Evolutionary conservation across 2,113 vertebrate genomes (phyloP).

Genomic region (Alosa alosa): DNA sequence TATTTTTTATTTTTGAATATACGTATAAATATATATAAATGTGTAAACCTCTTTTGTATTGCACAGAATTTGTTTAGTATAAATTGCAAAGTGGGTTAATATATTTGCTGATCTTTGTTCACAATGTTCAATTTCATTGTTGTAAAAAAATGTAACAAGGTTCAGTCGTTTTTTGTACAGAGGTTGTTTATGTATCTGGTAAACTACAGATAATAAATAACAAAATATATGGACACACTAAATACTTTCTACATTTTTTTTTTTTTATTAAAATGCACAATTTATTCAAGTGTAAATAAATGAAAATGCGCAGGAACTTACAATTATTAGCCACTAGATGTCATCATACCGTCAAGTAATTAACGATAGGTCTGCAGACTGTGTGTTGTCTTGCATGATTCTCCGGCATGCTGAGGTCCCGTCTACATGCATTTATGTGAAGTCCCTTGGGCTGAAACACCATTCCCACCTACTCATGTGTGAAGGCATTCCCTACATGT

Average conservation of each 20-base stretch:
- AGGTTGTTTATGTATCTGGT: constrained; percentile 87
- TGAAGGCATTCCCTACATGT: neutral
- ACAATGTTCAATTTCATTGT: constrained; percentile 75
- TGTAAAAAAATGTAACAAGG: constrained; percentile 67
- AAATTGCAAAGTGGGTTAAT: constrained; percentile 80
- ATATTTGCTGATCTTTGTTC: constrained; percentile 79
- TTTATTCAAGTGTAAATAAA: neutral
- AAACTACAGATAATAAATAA: constrained; percentile 83
- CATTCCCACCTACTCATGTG: neutral
- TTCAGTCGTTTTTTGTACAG: constrained; percentile 80
- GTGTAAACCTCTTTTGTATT: constrained; percentile 86
- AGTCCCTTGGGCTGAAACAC: neutral
- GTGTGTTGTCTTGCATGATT: neutral
- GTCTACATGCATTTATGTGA: neutral
- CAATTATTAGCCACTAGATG: neutral
- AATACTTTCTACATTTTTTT: neutral
- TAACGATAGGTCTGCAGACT: neutral
- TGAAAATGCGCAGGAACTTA: neutral
- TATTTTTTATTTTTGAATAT: constrained; percentile 76
- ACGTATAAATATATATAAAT: constrained; percentile 60
- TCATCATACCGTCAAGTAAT: neutral
- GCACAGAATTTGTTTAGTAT: constrained; percentile 83
- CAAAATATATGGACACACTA: constrained; percentile 43
- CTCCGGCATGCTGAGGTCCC: neutral
- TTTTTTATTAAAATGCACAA: neutral